phyloP scores from a whole-genome alignment of 2,888 invertebrate species.

The Drosophila dives region DNA sequence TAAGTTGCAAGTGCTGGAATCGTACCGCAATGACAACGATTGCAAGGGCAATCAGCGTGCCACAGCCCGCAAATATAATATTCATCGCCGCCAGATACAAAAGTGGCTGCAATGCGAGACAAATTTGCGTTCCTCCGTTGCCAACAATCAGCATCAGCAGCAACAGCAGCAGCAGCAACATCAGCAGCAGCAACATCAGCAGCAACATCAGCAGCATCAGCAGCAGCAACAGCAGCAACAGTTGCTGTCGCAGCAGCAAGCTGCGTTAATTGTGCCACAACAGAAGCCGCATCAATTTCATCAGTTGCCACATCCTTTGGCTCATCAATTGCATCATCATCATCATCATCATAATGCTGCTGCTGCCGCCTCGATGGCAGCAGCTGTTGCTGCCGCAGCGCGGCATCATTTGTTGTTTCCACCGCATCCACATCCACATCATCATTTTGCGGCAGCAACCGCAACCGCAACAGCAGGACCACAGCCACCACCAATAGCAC shows the following conservation, averaged over 20 bases:
- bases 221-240: conserved; percentile 26
- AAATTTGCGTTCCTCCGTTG: conserved; percentile 90
- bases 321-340: conserved; percentile 58
- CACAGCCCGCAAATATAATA: conserved; percentile 95
- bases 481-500: conserved; percentile 18
- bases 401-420: conserved; percentile 56
- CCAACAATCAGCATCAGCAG: conserved; percentile 84
- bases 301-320: conserved; percentile 59
- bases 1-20: conserved; percentile 94
- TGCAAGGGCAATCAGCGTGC: conserved; percentile 96
- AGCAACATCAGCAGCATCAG: conserved; percentile 24
- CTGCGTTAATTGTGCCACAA: conserved; percentile 44
- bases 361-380: conserved; percentile 53
- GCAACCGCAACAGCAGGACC: conserved; percentile 17
- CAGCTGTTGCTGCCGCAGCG: conserved; percentile 49
- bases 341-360: conserved; percentile 62
- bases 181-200: conserved; percentile 22
- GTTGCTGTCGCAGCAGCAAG: conserved; percentile 32
- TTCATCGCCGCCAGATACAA: conserved; percentile 95
- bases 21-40: conserved; percentile 93
- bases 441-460: conserved; percentile 28
- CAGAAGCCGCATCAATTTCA: conserved; percentile 59
- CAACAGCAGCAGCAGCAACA: conserved; percentile 60
- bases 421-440: conserved; percentile 40
- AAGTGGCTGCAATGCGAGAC: conserved; percentile 96